These are phyloP conservation scores for Augiades crinisus DNA, from an alignment of 2,888 invertebrate genomes.

Conservation along the genomic window DNA sequence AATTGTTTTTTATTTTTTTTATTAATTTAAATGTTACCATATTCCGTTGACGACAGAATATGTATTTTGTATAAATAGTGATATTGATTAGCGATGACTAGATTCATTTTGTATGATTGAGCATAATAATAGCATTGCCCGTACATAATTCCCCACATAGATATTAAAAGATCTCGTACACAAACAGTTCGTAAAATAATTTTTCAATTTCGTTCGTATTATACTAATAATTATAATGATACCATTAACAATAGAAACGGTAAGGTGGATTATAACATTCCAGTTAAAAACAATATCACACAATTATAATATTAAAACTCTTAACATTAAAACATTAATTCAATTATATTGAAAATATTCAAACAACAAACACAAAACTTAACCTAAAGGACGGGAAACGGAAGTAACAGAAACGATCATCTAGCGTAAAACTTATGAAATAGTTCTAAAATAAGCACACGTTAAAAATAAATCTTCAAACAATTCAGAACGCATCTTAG, in stretches of 20 bases:
- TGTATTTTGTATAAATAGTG: constrained; percentile 22
- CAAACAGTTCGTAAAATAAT: constrained; percentile 30
- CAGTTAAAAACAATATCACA: constrained; percentile 36
- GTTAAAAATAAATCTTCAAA: constrained; percentile 21
- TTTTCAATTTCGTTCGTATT: constrained; percentile 38
- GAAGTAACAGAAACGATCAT: constrained; percentile 19
- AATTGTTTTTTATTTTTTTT: constrained; percentile 11
- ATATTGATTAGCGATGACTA: constrained; percentile 47
- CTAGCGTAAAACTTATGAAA: constrained; percentile 26
- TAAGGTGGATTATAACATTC: constrained; percentile 49
- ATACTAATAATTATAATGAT: constrained; percentile 57
- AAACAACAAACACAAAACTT: constrained; percentile 19
- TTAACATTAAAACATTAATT: constrained; percentile 2
- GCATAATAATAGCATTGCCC: constrained; percentile 48
- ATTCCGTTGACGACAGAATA: constrained; percentile 23
- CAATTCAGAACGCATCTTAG: constrained; percentile 30
- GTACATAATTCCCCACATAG: constrained; percentile 46
- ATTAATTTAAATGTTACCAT: constrained; percentile 13
- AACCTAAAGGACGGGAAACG: constrained; percentile 26
- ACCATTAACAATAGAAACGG: constrained; percentile 45
- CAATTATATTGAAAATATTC: constrained; percentile 11
- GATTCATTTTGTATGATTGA: constrained; percentile 62
- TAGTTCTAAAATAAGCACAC: constrained; percentile 22
- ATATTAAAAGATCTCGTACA: constrained; percentile 43
- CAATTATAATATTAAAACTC: constrained; percentile 12